Evolutionary conservation across 2,888 invertebrate species (phyloP), one percentile per base, ranked within the genome.

Genomic region (Pycnomerus fuliginosus): DNA sequence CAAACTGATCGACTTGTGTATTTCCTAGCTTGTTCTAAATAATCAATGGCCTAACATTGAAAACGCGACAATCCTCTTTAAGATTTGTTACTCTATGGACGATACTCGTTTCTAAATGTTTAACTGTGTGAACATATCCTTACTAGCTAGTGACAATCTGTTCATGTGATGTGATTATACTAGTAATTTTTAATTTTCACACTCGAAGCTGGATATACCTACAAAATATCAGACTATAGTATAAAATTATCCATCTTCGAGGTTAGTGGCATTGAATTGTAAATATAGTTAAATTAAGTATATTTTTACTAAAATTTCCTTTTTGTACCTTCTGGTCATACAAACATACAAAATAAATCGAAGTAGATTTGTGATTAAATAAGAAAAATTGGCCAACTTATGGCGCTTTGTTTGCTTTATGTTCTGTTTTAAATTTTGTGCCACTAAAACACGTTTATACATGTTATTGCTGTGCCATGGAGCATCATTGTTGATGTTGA

Each of bases 31-130:
- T 62, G 61, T 67, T 66, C 60, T 66, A 65, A 66, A 65, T 57
- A 64, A 64, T 68, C 65, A 65, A 71, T 69, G 71, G 71, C 71
- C 71, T 71, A 71, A 71, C 69, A 67, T 68, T 69, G 68, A 69
- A n/a, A 70, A 64, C 64, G 67, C 66, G 71, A 71, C 71, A 71
- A 71, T 71, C 71, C 65, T 65, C 61, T 62, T 60, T 61, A 55
- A 58, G 59, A 54, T 51, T 47, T 13, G 31, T 20, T 57, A 53
- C 45, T 48, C 51, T 50, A 53, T 56, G 51, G 55, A 57, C 54
- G 47, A 52, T 55, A 10, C 43, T 50, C 52, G 54, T 58, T 53
- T 55, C 49, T 59, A 52, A 53, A 56, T 55, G 55, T 56, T 55
- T 55, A 58, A 62, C 56, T 59, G 61, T 64, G 64, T 65, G 48